Evolutionary conservation across 2,888 invertebrate genomes (phyloP), one percentile per base, ranked within the genome.

Genomic region (Microchrysa polita): DNA sequence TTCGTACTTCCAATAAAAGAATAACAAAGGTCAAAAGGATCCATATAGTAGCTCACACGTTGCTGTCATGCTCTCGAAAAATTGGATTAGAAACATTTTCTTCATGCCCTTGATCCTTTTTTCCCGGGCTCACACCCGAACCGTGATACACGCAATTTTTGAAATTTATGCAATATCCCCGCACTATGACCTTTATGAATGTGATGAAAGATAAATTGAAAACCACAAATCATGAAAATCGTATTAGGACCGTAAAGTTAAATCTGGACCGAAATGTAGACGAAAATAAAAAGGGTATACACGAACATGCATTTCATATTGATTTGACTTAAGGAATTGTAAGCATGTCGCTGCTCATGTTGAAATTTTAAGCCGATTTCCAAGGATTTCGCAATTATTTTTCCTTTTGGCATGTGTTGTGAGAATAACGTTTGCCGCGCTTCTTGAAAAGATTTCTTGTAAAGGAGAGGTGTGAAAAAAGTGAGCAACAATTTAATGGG

Each of bases 31-130:
- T 57, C 34, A n/a, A 69, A 40, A 16, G 34, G 69, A 57, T 40
- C 57, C n/a, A n/a, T 42, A 55, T 40, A 27, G 65, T 12, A 22
- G 57, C 34, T 40, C 69, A 27, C 23, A 23, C 61, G 23, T 27
- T 74, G 75, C 63, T 74, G 76, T 77, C 75, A 80, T 80, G 80
- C 79, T 79, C 80, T 80, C 78, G 80, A 77, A 79, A n/a, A 81
- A 81, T 81, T 79, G 80, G 81, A 80, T 80, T 81, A 80, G 77
- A 75, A 76, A 77, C 80, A 79, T 79, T 77, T n/a, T 79, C 79
- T 78, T 79, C 18, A 57, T 34, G 55, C 42, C 18, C 16, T n/a
- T 55, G 69, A 40, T 34, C 55, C 69, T 65, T 65, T 44, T 60
- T 20, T 20, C n/a, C n/a, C n/a, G 12, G 20, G 18, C 14, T 16